A percentile compares a stretch with the other conserved stretches of the same genome.
These are phyloP conservation scores for Staurois parvus DNA, from an alignment of 2,797 vertebrate species.

Conservation along the genomic window DNA sequence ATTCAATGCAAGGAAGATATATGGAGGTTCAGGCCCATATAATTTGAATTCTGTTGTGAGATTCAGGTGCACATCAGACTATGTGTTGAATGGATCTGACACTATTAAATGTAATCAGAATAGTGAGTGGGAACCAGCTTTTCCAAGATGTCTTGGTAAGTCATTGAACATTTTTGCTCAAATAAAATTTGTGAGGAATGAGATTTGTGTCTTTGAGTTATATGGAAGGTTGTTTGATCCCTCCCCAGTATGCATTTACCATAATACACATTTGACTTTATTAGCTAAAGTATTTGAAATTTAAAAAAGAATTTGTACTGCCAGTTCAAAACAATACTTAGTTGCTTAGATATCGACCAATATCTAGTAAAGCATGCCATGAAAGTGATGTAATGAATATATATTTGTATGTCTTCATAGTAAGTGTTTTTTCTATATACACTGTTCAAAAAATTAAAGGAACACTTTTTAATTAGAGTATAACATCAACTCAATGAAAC, in stretches of 20 bases:
- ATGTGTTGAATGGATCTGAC: conserved; percentile 12
- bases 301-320: too few species aligned
- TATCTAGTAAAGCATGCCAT: not conserved
- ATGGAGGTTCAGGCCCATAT: conserved; percentile 22
- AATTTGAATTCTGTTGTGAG: conserved; percentile 7
- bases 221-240: not conserved
- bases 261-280: not conserved
- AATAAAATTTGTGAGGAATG: too few species aligned
- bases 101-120: not conserved
- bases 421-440: too few species aligned
- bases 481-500: too few species aligned
- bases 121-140: conserved; percentile 8
- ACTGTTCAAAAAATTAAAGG: too few species aligned
- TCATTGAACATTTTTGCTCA: too few species aligned
- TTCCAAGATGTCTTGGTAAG: conserved; percentile 27
- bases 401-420: too few species aligned
- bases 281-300: not conserved
- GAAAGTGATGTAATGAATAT: too few species aligned
- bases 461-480: too few species aligned
- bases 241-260: not conserved
- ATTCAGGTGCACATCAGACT: not conserved
- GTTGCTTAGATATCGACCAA: not conserved
- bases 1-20: not conserved
- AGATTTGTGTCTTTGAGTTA: too few species aligned
- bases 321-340: not conserved